These are phyloP conservation scores for Catharus minimus DNA, from an alignment of 2,113 vertebrate genomes.

Conservation along the genomic window DNA sequence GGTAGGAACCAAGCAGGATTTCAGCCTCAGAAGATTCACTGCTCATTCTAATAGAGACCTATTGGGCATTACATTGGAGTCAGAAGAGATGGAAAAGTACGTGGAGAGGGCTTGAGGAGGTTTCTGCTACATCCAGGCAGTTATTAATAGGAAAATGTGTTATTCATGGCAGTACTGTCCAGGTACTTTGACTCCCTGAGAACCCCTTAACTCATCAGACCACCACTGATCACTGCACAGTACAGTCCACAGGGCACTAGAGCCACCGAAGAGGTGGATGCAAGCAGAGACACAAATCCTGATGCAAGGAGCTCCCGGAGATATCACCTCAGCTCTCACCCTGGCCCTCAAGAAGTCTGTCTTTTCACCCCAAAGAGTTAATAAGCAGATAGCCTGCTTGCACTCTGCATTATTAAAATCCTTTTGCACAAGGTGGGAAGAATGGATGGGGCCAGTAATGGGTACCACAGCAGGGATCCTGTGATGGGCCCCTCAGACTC, in stretches of 20 bases:
- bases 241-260: not conserved
- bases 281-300: not conserved
- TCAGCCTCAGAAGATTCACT: not conserved
- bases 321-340: not conserved
- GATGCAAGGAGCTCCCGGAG: not conserved
- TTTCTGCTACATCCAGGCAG: not conserved
- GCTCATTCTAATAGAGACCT: not conserved
- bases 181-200: not conserved
- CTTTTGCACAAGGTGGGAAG: not conserved
- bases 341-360: not conserved
- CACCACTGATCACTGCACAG: not conserved
- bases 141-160: not conserved
- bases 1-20: not conserved
- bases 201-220: not conserved
- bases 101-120: not conserved
- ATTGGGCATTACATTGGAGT: not conserved
- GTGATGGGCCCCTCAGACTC: not conserved
- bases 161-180: not conserved
- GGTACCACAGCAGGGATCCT: not conserved
- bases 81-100: not conserved
- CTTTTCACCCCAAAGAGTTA: not conserved
- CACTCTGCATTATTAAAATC: not conserved
- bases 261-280: not conserved
- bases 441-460: not conserved
- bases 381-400: not conserved